phyloP scores from a whole-genome alignment of 2,113 vertebrate species.

The Isichthys henryi region DNA sequence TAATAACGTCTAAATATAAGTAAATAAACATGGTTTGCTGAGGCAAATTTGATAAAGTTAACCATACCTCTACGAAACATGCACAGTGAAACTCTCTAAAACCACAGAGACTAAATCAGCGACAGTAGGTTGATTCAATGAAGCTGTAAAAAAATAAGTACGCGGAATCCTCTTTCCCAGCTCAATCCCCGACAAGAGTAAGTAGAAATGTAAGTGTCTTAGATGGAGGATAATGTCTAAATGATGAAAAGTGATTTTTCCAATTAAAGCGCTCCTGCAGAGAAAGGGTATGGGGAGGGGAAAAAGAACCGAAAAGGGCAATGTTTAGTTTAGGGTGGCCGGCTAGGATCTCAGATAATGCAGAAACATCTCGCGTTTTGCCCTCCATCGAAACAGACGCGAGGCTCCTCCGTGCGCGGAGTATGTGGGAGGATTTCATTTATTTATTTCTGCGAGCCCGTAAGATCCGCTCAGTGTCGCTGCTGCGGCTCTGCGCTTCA shows the following conservation, averaged over 20 bases:
- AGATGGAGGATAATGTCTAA: not conserved
- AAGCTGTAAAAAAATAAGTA: not conserved
- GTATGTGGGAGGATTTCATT: conserved; percentile 45
- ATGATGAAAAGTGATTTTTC: not conserved
- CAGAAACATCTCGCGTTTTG: not conserved
- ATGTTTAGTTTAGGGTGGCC: not conserved
- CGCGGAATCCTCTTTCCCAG: not conserved
- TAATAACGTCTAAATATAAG: not conserved
- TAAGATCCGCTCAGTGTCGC: conserved; percentile 55
- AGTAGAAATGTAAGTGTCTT: not conserved
- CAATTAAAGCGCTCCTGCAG: not conserved
- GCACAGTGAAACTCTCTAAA: not conserved
- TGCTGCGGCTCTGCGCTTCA: conserved; percentile 39
- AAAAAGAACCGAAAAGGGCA: not conserved
- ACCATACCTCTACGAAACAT: not conserved
- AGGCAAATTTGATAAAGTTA: not conserved
- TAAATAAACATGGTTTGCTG: not conserved
- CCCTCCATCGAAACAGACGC: not conserved
- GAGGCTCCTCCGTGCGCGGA: not conserved
- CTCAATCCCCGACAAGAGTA: not conserved
- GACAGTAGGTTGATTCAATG: not conserved
- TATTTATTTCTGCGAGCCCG: conserved; percentile 42
- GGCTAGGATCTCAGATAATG: not conserved
- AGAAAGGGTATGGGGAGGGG: not conserved
- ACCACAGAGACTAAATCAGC: not conserved